A percentile compares a stretch with the other conserved stretches of the same genome.
phyloP scores from a whole-genome alignment of 1,140 invertebrate genomes.

The Eufriesea mexicana region DNA sequence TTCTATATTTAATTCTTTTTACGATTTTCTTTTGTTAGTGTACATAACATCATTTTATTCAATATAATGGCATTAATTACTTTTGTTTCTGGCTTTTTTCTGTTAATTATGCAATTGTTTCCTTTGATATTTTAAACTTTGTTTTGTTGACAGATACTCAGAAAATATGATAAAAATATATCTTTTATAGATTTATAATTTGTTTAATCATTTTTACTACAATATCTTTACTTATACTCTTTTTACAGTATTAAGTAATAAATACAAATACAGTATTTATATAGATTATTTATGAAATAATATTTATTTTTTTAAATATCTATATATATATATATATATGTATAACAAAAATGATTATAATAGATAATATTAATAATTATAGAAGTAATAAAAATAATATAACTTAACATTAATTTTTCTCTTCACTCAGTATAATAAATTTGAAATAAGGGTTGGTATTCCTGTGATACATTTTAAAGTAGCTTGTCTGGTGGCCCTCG shows the following conservation, averaged over 20 bases:
- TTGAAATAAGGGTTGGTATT: constrained; percentile 31
- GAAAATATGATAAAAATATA: background rate
- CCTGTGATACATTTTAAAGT: constrained; percentile 16
- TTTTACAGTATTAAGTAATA: background rate
- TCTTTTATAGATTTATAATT: background rate
- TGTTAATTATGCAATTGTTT: constrained; percentile 19
- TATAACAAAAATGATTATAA: background rate
- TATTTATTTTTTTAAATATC: too few species aligned
- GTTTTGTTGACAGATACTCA: background rate
- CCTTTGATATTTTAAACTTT: background rate
- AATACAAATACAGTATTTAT: too few species aligned
- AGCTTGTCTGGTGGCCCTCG: constrained; percentile 7
- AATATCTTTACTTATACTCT: background rate
- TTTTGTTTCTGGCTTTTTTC: constrained; percentile 29
- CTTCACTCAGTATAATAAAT: constrained; percentile 25
- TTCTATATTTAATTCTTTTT: constrained; percentile 16
- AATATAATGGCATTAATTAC: background rate
- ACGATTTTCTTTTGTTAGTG: background rate
- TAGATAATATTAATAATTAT: background rate
- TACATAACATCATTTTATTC: constrained; percentile 17
- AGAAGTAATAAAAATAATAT: background rate
- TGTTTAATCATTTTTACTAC: background rate
- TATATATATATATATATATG: background rate
- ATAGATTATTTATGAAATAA: too few species aligned
- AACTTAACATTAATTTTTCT: background rate